These are phyloP conservation scores for Chiridota heheva DNA, from an alignment of 35 echinoderm and acorn worm species.

Conservation along the genomic window DNA sequence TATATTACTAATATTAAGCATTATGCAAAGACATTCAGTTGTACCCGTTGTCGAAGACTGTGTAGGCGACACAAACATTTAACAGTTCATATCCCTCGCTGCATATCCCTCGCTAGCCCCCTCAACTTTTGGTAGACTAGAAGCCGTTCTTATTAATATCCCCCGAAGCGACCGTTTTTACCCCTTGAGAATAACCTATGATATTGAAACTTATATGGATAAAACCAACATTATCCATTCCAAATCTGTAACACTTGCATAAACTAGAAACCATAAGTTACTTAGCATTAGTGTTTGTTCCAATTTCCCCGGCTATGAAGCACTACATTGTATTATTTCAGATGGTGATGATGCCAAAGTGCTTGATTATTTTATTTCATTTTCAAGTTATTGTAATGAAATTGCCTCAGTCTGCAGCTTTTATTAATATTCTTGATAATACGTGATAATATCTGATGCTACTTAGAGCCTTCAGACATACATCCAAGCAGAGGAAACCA, in stretches of 20 bases:
- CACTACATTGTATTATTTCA: neutral
- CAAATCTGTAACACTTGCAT: neutral
- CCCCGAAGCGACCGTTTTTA: neutral
- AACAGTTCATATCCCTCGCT: no score
- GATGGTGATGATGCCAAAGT: constrained; percentile 16
- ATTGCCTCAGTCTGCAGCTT: neutral
- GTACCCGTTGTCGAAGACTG: no score
- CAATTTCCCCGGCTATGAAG: constrained; percentile 14
- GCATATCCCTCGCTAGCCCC: no score
- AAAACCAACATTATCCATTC: neutral
- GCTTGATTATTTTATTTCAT: constrained; percentile 7
- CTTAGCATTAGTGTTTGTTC: constrained; percentile 14
- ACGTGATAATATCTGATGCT: neutral
- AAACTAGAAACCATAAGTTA: neutral
- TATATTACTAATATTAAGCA: no score
- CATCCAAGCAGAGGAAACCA: neutral
- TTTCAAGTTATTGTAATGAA: no score
- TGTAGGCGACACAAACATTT: no score
- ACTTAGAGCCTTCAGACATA: neutral
- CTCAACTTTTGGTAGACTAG: constrained; percentile 17
- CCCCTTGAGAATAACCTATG: constrained; percentile 6
- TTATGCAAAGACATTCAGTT: no score
- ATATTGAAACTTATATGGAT: constrained; percentile 25
- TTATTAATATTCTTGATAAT: neutral
- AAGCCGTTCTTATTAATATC: neutral